Conservation (phyloP, 2,113 vertebrate genomes). For the Osmerus eperlanus region DNA sequence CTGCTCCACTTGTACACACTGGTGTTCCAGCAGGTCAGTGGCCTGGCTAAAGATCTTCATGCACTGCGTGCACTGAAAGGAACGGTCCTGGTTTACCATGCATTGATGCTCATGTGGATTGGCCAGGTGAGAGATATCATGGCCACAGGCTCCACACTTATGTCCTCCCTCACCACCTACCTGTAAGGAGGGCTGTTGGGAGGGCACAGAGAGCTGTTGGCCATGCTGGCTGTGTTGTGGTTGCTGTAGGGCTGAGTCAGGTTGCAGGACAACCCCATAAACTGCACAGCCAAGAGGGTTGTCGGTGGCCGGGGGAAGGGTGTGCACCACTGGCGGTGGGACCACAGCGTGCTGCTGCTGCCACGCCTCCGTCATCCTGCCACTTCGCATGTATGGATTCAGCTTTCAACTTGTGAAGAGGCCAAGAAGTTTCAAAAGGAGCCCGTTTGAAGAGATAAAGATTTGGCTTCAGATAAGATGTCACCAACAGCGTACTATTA, state of each 20-base stretch:
- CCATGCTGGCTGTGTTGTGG: conserved; percentile 74
- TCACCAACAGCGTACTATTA: background rate
- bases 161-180: conserved; percentile 80
- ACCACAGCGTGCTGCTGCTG: conserved; percentile 80
- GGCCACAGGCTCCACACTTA: conserved; percentile 90
- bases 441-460: conserved; percentile 20
- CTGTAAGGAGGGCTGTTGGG: conserved; percentile 72
- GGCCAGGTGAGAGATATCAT: conserved; percentile 87
- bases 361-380: conserved; percentile 78
- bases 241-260: conserved; percentile 79
- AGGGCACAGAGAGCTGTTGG: conserved; percentile 72
- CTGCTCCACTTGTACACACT: conserved; percentile 95
- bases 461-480: background rate
- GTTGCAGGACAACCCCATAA: conserved; percentile 91
- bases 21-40: conserved; percentile 92
- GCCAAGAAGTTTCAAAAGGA: conserved; percentile 22
- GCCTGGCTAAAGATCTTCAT: conserved; percentile 98
- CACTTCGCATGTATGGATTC: conserved; percentile 55
- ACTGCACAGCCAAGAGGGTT: conserved; percentile 87
- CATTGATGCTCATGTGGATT: conserved; percentile 96
- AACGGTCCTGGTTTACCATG: conserved; percentile 87
- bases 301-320: conserved; percentile 80
- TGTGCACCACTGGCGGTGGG: conserved; percentile 83
- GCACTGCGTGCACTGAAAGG: conserved; percentile 96
- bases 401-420: conserved; percentile 23